Base-by-base conservation (phyloP, 1,140 invertebrate genomes). In the Apis dorsata region DNA sequence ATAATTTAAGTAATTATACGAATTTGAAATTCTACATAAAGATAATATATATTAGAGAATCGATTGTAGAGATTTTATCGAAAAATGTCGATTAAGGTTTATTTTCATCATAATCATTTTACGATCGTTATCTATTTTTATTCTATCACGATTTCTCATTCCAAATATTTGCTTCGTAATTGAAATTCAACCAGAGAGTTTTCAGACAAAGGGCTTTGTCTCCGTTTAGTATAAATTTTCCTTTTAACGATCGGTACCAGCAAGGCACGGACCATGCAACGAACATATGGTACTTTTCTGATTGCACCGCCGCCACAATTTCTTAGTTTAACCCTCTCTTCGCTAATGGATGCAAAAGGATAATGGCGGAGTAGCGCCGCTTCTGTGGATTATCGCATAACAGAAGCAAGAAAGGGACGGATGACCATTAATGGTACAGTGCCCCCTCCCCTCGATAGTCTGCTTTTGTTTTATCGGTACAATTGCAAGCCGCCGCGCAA, bases 401-500 rank as follows among this genome's bases (percentile, higher is more conserved):
- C 87, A 80, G 87, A 88, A 89, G 87, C 81, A 84, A 86, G 88
- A 81, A 86, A 79, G 79, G 63, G 74, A 82, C 81, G 86, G 75
- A 69, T 68, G 70, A 82, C 88, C 88, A 88, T 89, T 86, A 88
- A 85, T 85, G 88, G 88, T 57, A 62, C 81, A 63, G 77, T 88
- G 81, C 81, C 62, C 21, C 15, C n/a, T 34, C 34, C 34, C 24
- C 15, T 80, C 77, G 88, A 89, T 88, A 88, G 87, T 69, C 34
- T 44, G 81, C 63, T 85, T 89, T 88, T 89, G 87, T 86, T 89
- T 89, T 89, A 88, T 89, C 88, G 88, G 73, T 88, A 89, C 88
- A 86, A 89, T 89, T 89, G 87, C 88, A 63, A 65, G 13, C 62
- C 44, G 59, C 71, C 81, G 80, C 73, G 70, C 65, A 51, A 63